A percentile compares a stretch with the other conserved stretches of the same genome.
phyloP scores from a whole-genome alignment of 1,140 invertebrate genomes.

The Ceratina australensis region DNA sequence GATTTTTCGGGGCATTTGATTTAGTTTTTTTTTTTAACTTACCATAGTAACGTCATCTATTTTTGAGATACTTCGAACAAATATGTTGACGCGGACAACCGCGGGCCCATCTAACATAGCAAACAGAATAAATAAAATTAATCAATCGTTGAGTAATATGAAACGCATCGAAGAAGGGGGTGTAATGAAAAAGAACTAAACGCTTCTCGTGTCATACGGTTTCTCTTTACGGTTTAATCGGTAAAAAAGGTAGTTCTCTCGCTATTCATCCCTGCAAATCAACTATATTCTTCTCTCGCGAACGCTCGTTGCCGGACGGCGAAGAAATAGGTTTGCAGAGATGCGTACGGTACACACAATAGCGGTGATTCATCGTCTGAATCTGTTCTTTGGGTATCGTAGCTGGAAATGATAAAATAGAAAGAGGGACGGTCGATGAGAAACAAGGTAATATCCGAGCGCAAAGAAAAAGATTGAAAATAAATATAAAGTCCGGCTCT shows the following conservation, averaged over 20 bases:
- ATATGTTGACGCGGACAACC: constrained; percentile 96
- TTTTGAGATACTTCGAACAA: constrained; percentile 98
- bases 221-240: neutral
- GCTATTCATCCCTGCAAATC: no score
- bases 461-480: no score
- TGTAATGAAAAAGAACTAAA: constrained; percentile 28
- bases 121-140: constrained; percentile 78
- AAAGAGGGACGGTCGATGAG: no score
- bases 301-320: no score
- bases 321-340: no score
- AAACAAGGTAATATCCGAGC: no score
- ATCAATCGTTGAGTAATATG: constrained; percentile 69
- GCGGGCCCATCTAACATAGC: constrained; percentile 90
- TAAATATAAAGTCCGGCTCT: no score
- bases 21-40: constrained; percentile 81
- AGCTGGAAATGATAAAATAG: no score
- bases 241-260: neutral
- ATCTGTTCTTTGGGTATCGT: no score
- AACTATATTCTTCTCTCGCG: no score
- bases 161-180: constrained; percentile 44
- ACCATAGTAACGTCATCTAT: constrained; percentile 99
- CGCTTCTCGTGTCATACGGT: constrained; percentile 16
- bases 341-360: no score
- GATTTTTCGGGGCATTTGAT: constrained; percentile 67
- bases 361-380: no score